Conservation (phyloP, 2,113 vertebrate genomes). For the Ivindomyrus marchei region DNA sequence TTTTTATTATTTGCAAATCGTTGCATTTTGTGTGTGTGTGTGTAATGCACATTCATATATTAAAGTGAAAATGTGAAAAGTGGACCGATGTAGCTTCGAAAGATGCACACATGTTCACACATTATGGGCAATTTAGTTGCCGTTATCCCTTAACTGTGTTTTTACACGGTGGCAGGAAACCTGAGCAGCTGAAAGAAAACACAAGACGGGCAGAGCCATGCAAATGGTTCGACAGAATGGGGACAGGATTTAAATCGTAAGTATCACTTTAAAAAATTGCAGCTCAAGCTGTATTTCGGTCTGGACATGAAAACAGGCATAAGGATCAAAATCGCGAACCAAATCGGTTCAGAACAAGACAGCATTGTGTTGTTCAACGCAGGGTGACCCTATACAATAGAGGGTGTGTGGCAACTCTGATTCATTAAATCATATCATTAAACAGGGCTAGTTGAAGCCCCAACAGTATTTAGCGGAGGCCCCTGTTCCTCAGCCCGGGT, state of each 20-base stretch:
- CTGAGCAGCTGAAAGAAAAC: background rate
- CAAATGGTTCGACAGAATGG: background rate
- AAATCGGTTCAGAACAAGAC: background rate
- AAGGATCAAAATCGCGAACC: background rate
- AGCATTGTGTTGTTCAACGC: background rate
- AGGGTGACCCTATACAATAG: background rate
- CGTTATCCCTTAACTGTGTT: background rate
- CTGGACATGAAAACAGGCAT: background rate
- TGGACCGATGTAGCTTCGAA: background rate
- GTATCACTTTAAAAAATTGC: background rate
- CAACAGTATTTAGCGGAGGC: background rate
- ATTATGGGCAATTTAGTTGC: background rate
- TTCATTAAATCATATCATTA: background rate
- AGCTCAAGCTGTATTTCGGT: background rate
- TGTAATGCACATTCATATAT: background rate
- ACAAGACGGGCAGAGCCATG: background rate
- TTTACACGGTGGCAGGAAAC: background rate
- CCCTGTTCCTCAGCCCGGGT: background rate
- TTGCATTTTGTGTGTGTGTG: background rate
- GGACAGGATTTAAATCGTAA: background rate
- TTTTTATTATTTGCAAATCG: background rate
- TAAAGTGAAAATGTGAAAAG: background rate
- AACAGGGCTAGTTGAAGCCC: background rate
- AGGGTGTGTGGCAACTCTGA: background rate
- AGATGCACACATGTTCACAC: background rate